Conservation (phyloP, 2,113 vertebrate genomes). For the Xerus inauris region DNA sequence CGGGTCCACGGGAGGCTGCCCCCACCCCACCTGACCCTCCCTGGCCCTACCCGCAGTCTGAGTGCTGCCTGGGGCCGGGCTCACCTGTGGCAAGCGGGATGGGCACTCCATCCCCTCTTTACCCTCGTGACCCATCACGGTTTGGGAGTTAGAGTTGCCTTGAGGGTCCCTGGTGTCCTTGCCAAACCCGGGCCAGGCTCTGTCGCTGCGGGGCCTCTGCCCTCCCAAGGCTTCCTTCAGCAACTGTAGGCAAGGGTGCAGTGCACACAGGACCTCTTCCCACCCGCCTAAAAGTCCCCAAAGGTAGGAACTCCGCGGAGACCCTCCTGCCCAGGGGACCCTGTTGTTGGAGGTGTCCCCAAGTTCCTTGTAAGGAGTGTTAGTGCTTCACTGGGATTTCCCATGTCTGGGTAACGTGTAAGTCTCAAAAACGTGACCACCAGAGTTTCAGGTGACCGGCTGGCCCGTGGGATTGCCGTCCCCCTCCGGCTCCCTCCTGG, state of each 20-base stretch:
- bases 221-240: neutral
- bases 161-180: neutral
- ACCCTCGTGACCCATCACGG: neutral
- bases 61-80: neutral
- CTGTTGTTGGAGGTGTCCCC: slow-evolving; percentile 2
- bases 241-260: too few relatives aligned
- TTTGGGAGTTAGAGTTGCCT: slow-evolving; percentile 47
- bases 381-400: neutral
- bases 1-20: neutral
- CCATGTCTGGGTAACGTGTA: slow-evolving; percentile 20
- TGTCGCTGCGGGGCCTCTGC: neutral
- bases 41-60: neutral
- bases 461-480: too few relatives aligned
- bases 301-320: neutral
- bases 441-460: neutral
- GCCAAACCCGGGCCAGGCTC: neutral
- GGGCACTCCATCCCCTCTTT: neutral
- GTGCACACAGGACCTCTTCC: too few relatives aligned
- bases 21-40: neutral
- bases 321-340: neutral
- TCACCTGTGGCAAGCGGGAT: neutral
- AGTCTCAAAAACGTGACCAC: slow-evolving; percentile 16
- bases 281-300: neutral
- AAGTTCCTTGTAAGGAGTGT: neutral
- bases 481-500: too few relatives aligned